These are phyloP conservation scores for Eurytoma adleriae DNA, from an alignment of 2,888 invertebrate genomes.

Conservation along the genomic window DNA sequence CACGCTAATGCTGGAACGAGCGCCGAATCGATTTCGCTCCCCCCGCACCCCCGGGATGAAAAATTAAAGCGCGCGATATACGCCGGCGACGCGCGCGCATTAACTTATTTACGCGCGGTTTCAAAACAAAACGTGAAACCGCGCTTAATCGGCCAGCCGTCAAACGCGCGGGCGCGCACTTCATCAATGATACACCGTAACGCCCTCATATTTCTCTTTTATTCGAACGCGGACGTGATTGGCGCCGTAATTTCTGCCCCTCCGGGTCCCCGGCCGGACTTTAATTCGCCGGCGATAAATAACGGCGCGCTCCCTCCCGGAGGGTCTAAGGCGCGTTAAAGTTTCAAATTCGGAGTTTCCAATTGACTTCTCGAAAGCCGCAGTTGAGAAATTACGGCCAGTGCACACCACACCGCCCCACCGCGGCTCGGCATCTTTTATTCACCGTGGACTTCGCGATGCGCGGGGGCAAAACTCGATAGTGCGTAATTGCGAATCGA, in stretches of 20 bases:
- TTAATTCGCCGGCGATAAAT: no score
- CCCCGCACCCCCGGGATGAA: no score
- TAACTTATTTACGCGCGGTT: no score
- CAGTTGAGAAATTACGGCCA: slow-evolving; percentile 49
- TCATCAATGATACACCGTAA: background rate
- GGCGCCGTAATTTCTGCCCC: background rate
- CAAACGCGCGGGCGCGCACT: no score
- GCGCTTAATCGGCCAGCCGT: no score
- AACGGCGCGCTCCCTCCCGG: background rate
- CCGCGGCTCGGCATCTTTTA: slow-evolving; percentile 40
- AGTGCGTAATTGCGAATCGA: slow-evolving; percentile 43
- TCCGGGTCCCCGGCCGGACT: background rate
- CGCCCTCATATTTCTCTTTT: background rate
- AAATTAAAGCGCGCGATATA: no score
- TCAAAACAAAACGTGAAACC: no score
- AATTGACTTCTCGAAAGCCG: slow-evolving; percentile 51
- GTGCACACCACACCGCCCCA: background rate
- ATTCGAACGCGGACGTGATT: background rate
- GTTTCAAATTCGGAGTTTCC: slow-evolving; percentile 47
- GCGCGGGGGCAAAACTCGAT: slow-evolving; percentile 38
- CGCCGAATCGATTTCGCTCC: no score
- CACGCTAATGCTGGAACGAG: no score
- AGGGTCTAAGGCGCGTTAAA: background rate
- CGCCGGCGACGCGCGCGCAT: no score
- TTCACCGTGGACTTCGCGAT: slow-evolving; percentile 35